Evolutionary conservation across 2,797 vertebrate species (phyloP), one percentile per base, ranked within the genome.

Genomic region (Adrianichthys oophorus): DNA sequence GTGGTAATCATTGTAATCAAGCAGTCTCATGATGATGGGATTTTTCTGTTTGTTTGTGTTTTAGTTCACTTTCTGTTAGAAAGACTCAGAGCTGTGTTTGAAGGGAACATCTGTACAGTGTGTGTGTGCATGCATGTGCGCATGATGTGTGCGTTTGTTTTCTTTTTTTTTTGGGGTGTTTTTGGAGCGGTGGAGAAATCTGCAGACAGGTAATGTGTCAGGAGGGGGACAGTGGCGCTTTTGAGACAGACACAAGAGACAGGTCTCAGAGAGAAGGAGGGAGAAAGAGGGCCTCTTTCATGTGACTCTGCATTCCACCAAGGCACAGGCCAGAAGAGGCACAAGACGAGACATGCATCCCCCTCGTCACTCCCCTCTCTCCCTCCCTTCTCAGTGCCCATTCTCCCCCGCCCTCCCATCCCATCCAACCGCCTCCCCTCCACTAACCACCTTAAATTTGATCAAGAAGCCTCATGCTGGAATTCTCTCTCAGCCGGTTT

Each of bases 391-490:
- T 1, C 46, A n/a, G 32, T 74, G 43, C 75, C 56, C 62, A n/a
- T 53, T 61, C 52, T 40, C 59, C 64, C 48, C 65, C 72, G 49
- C 62, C 49, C 68, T 57, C 65, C 56, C 29, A 32, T 59, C 62
- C 62, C 44, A 62, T 65, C 67, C 60, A 74, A 65, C 68, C 69
- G 69, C 72, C 75, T 65, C 65, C 76, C 91, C 89, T 90, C 80
- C 80, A 84, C 68, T 41, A 85, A 89, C 94, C 93, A 96, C 94
- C 94, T 95, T 94, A 91, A 92, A 91, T 91, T 94, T 96, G 94
- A 92, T 94, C 88, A 88, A 92, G 92, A 85, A 94, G 87, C 91
- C 91, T 91, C 92, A 90, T 90, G 92, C 91, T 92, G 92, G 92
- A 95, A 94, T 94, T 94, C 92, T 90, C 94, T 90, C 90, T 76